These are phyloP conservation scores for Melinaea menophilus DNA, from an alignment of 2,888 invertebrate species.

Conservation along the genomic window DNA sequence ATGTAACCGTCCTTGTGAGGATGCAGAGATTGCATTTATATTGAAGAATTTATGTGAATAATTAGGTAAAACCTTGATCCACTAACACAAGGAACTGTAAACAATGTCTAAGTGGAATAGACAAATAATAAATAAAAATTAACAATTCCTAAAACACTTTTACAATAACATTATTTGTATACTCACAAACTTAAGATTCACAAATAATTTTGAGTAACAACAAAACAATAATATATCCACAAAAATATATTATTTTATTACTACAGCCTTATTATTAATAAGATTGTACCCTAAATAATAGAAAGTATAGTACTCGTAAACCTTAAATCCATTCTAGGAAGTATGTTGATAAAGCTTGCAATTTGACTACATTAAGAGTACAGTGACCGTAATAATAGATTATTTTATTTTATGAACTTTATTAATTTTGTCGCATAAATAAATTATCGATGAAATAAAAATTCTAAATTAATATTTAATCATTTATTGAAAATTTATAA, in stretches of 20 bases:
- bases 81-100: conserved; percentile 29
- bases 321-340: conserved; percentile 35
- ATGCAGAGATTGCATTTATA: conserved; percentile 35
- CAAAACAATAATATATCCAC: too few species aligned
- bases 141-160: too few species aligned
- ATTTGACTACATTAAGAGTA: conserved; percentile 7
- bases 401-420: too few species aligned
- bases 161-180: too few species aligned
- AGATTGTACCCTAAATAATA: conserved; percentile 19
- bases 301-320: conserved; percentile 19
- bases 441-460: too few species aligned
- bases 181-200: too few species aligned
- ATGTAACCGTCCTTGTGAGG: conserved; percentile 43
- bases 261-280: conserved; percentile 19
- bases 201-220: too few species aligned
- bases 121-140: too few species aligned
- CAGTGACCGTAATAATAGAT: background rate
- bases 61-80: conserved; percentile 37
- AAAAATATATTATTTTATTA: background rate
- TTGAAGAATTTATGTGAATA: conserved; percentile 34
- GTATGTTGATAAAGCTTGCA: conserved; percentile 36
- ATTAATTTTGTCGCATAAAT: too few species aligned
- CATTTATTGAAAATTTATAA: too few species aligned
- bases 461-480: too few species aligned
- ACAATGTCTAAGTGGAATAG: conserved; percentile 10